Percentiles rank a stretch among this genome's conserved stretches.
Evolutionary conservation across 2,113 vertebrate species (phyloP).

Genomic region (Pedionomus torquatus): DNA sequence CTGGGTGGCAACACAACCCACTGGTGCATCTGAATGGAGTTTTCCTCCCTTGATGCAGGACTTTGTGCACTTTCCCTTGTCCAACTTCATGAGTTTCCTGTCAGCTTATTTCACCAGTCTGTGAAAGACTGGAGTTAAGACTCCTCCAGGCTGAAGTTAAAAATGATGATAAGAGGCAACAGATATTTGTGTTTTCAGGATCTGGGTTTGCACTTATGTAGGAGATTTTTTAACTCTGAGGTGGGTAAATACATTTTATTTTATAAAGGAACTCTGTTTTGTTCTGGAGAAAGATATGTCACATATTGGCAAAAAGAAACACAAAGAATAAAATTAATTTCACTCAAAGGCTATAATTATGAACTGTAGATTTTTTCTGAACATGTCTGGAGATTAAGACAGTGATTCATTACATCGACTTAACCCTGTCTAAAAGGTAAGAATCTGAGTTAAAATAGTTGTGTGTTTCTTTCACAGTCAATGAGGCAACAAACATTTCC

Average conservation of each 20-base stretch:
- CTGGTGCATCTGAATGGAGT: neutral
- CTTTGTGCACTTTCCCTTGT: neutral
- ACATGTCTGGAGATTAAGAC: neutral
- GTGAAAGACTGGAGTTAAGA: neutral
- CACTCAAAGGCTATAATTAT: neutral
- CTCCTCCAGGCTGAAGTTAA: neutral
- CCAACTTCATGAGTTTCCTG: neutral
- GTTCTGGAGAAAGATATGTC: neutral
- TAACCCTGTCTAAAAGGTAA: neutral
- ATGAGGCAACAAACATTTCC: neutral
- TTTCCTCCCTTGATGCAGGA: neutral
- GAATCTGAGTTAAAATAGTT: neutral
- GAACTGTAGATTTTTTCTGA: neutral
- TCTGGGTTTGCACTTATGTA: neutral
- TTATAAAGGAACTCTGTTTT: neutral
- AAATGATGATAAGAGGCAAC: neutral
- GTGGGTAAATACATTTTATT: neutral
- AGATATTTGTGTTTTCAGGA: neutral
- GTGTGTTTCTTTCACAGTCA: neutral
- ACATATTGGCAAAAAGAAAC: neutral
- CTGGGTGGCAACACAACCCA: neutral
- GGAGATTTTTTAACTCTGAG: neutral
- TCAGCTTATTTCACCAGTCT: neutral
- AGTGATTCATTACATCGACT: neutral
- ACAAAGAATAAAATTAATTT: neutral